phyloP scores from a whole-genome alignment of 2,797 vertebrate species.

The Pagetopsis macropterus region DNA sequence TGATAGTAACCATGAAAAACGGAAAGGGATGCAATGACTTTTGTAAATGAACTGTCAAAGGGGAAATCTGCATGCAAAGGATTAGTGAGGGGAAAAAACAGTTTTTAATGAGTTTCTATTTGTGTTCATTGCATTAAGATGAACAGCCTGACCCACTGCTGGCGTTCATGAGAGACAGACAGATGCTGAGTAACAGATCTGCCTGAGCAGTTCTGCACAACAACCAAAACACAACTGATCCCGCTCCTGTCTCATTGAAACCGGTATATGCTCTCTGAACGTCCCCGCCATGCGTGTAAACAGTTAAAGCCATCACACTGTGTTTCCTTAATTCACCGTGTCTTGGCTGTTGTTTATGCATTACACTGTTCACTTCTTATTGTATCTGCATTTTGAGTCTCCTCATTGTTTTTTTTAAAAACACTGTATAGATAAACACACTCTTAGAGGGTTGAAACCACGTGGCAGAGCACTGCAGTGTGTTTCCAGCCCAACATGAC shows the following conservation, averaged over 20 bases:
- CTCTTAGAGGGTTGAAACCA: not conserved
- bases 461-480: slow-evolving; percentile 27
- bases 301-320: not conserved
- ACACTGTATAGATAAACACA: not conserved
- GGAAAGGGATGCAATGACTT: slow-evolving; percentile 27
- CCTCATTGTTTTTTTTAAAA: not conserved
- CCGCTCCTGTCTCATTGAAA: slow-evolving; percentile 30
- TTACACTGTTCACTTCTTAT: not conserved
- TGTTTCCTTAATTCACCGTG: not conserved
- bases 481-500: slow-evolving; percentile 45
- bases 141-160: slow-evolving; percentile 44
- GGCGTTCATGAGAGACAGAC: slow-evolving; percentile 39
- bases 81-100: slow-evolving; percentile 50
- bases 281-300: not conserved
- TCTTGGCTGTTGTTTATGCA: not conserved
- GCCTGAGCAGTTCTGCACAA: slow-evolving; percentile 4
- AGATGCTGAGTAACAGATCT: slow-evolving; percentile 50
- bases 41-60: slow-evolving; percentile 57
- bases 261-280: not conserved
- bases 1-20: slow-evolving; percentile 22
- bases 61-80: slow-evolving; percentile 51
- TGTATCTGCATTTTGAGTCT: not conserved
- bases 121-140: slow-evolving; percentile 51
- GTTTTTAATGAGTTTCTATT: slow-evolving; percentile 70
- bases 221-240: slow-evolving; percentile 2